Evolutionary conservation across 2,113 vertebrate species (phyloP).

Genomic region (Cryptomyrus ogoouensis): DNA sequence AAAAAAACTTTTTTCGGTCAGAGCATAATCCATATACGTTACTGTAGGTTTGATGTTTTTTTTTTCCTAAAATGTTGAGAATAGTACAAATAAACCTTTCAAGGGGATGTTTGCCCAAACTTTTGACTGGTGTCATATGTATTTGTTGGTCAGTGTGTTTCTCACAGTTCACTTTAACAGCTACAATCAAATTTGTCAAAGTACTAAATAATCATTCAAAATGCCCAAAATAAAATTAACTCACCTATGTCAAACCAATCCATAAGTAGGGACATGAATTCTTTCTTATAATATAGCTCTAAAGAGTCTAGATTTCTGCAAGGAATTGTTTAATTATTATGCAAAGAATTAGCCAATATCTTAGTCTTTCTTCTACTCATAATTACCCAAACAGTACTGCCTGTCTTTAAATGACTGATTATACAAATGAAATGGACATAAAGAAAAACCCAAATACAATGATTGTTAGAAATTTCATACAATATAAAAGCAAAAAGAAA

Average conservation of each 20-base stretch:
- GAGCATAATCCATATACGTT: neutral
- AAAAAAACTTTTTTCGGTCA: neutral
- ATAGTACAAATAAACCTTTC: neutral
- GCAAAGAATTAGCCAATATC: neutral
- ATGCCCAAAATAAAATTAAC: neutral
- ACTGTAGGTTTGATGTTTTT: neutral
- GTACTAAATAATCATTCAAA: neutral
- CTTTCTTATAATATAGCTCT: neutral
- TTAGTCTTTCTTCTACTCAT: neutral
- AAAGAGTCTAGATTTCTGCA: neutral
- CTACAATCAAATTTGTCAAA: neutral
- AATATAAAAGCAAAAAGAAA: neutral
- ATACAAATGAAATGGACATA: neutral
- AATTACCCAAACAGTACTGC: neutral
- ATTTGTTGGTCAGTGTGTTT: neutral
- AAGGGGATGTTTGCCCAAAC: neutral
- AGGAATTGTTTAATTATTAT: neutral
- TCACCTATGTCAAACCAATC: neutral
- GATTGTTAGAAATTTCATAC: neutral
- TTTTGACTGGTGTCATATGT: neutral
- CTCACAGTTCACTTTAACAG: neutral
- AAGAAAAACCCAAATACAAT: neutral
- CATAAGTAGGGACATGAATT: neutral
- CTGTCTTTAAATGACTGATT: neutral
- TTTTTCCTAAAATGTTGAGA: neutral